Conservation (phyloP, 2,888 invertebrate genomes). For the Malachius bipustulatus region DNA sequence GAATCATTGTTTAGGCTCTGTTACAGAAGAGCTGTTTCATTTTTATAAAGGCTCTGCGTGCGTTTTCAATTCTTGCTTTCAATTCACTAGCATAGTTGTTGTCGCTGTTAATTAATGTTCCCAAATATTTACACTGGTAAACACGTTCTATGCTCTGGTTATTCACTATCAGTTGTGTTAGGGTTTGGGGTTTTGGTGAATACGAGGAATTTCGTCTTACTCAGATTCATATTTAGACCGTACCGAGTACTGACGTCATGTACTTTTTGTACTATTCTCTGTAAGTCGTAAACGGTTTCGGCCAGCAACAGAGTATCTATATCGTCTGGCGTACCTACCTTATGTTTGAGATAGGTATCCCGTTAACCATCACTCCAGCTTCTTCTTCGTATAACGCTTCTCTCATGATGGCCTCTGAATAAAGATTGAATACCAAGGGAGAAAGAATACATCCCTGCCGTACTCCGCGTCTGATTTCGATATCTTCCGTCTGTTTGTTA, state of each 20-base stretch:
- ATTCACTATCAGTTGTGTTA: conserved; percentile 3
- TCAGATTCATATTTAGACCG: conserved; percentile 1
- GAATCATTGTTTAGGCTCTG: conserved; percentile 1
- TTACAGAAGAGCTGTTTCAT: conserved; percentile 7
- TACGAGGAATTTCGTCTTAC: conserved; percentile 1
- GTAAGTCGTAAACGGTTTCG: conserved; percentile 1
- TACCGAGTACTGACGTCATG: conserved; percentile 2
- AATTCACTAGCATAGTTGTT: not conserved
- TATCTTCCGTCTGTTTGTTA: conserved; percentile 2
- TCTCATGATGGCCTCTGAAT: conserved; percentile 3
- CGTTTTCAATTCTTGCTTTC: conserved; percentile 5
- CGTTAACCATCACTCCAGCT: not conserved
- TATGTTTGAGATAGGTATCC: conserved; percentile 2
- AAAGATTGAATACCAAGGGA: not conserved
- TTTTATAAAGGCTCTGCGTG: conserved; percentile 4
- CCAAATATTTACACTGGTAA: conserved; percentile 1
- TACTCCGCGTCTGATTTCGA: conserved; percentile 2
- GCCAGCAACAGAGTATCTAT: not conserved
- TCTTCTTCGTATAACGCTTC: conserved; percentile 3
- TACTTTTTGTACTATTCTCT: conserved; percentile 3
- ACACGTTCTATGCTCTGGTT: conserved; percentile 2
- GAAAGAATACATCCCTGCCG: conserved; percentile 3
- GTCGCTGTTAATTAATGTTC: conserved; percentile 3
- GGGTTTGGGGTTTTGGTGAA: conserved; percentile 3
- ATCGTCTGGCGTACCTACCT: not conserved